These are phyloP conservation scores for Metridium senile DNA, from an alignment of 92 coral and sea anemone species.

Conservation along the genomic window DNA sequence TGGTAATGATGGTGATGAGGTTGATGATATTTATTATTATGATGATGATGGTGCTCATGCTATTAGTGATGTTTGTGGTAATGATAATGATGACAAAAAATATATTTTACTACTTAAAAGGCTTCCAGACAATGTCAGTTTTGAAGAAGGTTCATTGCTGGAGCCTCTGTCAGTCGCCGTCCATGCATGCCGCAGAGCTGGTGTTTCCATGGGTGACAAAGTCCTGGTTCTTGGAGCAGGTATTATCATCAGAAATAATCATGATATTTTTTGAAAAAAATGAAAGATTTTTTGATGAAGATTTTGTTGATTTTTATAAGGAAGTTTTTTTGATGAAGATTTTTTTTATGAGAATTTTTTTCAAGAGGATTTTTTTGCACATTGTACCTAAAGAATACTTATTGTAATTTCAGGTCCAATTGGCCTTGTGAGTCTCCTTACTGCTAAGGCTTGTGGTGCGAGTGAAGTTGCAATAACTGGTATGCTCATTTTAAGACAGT, in stretches of 20 bases:
- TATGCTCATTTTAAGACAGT: constrained; percentile 6
- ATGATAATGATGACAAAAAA: no score
- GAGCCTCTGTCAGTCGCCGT: constrained; percentile 96
- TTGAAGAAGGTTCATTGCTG: constrained; percentile 93
- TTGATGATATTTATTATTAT: no score
- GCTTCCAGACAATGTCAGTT: constrained; percentile 88
- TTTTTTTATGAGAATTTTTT: no score
- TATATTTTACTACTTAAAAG: no score
- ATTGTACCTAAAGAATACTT: not conserved
- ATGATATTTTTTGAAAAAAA: no score
- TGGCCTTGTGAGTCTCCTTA: constrained; percentile 83
- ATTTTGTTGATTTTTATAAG: no score
- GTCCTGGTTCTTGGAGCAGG: constrained; percentile 97
- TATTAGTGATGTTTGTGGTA: no score
- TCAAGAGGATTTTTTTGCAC: no score
- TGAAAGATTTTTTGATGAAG: no score
- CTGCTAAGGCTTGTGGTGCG: constrained; percentile 98
- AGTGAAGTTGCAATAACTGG: constrained; percentile 89
- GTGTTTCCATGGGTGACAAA: constrained; percentile 77
- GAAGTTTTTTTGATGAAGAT: no score
- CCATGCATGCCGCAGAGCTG: constrained; percentile 94
- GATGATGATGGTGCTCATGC: no score
- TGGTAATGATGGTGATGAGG: no score
- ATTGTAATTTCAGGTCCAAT: constrained; percentile 69
- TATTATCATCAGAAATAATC: constrained; percentile 7